Evolutionary conservation across 2,797 vertebrate species (phyloP).

Genomic region (Myotis findleyi): DNA sequence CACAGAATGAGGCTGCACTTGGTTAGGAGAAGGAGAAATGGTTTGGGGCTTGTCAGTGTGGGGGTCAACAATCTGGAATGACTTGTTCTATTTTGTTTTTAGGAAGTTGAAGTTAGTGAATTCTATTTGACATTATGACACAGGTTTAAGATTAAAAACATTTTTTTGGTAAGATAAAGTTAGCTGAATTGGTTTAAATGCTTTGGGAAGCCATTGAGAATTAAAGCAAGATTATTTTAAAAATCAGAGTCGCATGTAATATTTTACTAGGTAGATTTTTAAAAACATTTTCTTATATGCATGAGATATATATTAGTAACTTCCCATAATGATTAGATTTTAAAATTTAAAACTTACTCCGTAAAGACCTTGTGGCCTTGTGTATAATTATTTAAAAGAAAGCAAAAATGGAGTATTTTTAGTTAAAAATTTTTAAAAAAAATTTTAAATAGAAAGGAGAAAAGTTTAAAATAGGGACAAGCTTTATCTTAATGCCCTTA

Average conservation of each 20-base stretch:
- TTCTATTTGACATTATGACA: conserved; percentile 15
- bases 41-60: not conserved
- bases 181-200: conserved; percentile 51
- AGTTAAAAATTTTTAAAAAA: not conserved
- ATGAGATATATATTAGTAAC: not conserved
- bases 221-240: conserved; percentile 44
- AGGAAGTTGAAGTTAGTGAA: conserved; percentile 24
- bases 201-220: conserved; percentile 39
- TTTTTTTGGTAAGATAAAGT: not conserved
- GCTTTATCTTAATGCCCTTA: conserved; percentile 48
- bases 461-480: conserved; percentile 4
- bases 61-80: conserved; percentile 1
- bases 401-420: conserved; percentile 3
- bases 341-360: conserved; percentile 34
- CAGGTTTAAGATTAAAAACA: not conserved
- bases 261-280: conserved; percentile 37
- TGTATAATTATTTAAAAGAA: conserved; percentile 43
- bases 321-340: conserved; percentile 27
- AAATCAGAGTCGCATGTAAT: not conserved
- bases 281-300: not conserved
- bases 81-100: conserved; percentile 55
- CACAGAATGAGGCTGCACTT: not conserved
- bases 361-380: conserved; percentile 30
- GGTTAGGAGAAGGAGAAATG: not conserved
- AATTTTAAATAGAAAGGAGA: conserved; percentile 46